phyloP scores from a whole-genome alignment of 2,888 invertebrate species.

The Xylota sylvarum region DNA sequence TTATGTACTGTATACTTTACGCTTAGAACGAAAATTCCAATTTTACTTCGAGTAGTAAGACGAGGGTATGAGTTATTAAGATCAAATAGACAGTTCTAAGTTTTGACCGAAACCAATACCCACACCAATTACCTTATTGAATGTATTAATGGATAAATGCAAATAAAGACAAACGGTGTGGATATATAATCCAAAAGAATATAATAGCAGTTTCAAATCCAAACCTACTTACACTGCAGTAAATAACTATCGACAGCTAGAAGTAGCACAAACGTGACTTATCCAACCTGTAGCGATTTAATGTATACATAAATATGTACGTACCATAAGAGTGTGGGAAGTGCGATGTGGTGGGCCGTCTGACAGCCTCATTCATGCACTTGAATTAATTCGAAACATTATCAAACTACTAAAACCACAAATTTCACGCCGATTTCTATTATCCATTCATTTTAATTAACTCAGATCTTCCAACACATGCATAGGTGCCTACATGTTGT shows the following conservation, averaged over 20 bases:
- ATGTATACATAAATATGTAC: not conserved
- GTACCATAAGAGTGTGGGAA: not conserved
- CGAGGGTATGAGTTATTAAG: too few relatives aligned
- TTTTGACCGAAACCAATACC: too few relatives aligned
- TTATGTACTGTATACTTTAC: too few relatives aligned
- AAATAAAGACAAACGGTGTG: too few relatives aligned
- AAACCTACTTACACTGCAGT: not conserved
- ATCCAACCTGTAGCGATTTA: not conserved
- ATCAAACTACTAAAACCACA: not conserved
- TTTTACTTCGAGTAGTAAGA: too few relatives aligned
- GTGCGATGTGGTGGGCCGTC: not conserved
- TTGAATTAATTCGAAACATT: not conserved
- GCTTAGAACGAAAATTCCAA: too few relatives aligned
- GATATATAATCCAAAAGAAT: not conserved
- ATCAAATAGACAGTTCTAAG: too few relatives aligned
- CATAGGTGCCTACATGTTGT: not conserved
- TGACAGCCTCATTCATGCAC: not conserved
- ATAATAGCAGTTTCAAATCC: not conserved
- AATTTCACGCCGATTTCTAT: not conserved
- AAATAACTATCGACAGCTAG: not conserved
- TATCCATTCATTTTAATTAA: not conserved
- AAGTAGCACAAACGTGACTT: constrained; percentile 3
- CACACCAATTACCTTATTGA: too few relatives aligned
- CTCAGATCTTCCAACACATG: not conserved
- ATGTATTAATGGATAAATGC: too few relatives aligned